Evolutionary conservation across 2,113 vertebrate species (phyloP).

Genomic region (Podarcis raffonei): DNA sequence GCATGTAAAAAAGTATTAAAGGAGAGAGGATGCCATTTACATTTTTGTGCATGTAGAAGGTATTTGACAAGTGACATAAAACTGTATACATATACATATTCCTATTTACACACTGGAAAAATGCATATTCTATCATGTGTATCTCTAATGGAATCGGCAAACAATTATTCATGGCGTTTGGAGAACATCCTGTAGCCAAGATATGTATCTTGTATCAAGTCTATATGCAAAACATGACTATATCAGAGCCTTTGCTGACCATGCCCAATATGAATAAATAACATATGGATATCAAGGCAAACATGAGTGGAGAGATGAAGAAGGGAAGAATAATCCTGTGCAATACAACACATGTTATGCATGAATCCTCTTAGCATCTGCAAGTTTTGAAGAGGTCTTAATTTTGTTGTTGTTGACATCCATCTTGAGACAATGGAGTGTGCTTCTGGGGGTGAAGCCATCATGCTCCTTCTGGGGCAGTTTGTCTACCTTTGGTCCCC

Average conservation of each 20-base stretch:
- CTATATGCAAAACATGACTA: not conserved
- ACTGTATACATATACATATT: not conserved
- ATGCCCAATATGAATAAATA: not conserved
- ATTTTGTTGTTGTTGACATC: no score
- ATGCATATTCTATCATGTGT: not conserved
- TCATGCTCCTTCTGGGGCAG: no score
- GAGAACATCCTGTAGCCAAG: not conserved
- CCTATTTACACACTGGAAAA: not conserved
- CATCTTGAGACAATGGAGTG: no score
- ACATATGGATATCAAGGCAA: not conserved
- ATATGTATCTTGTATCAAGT: not conserved
- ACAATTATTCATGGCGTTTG: not conserved
- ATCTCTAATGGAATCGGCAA: not conserved
- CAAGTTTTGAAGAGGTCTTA: no score
- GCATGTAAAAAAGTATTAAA: not conserved
- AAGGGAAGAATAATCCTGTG: not conserved
- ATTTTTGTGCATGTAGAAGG: not conserved
- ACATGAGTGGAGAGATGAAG: not conserved
- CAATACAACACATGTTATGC: not conserved
- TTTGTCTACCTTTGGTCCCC: no score
- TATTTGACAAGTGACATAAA: not conserved
- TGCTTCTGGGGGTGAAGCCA: no score
- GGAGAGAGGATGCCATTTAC: not conserved
- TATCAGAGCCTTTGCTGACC: rapidly evolving
- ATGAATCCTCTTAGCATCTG: no score